Percentiles rank a stretch among this genome's conserved stretches.
Evolutionary conservation across 2,113 vertebrate genomes (phyloP).

Genomic region (Talpa occidentalis): DNA sequence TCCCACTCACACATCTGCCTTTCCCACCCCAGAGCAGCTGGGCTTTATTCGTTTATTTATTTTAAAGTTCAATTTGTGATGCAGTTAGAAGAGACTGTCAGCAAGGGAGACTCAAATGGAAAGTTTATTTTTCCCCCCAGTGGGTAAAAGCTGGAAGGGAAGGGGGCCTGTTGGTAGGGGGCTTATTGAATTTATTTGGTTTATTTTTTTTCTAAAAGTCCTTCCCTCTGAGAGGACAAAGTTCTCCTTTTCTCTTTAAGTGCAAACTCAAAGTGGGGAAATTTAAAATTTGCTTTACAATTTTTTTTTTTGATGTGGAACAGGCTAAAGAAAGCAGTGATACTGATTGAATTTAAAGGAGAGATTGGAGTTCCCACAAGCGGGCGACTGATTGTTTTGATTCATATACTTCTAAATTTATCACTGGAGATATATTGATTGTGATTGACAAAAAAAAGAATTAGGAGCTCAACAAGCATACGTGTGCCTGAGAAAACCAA

Average conservation of each 20-base stretch:
- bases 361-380: neutral
- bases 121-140: conserved; percentile 68
- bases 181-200: conserved; percentile 77
- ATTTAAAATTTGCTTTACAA: conserved; percentile 62
- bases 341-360: conserved; percentile 39
- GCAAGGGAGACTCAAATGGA: conserved; percentile 64
- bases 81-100: conserved; percentile 71
- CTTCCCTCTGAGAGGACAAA: conserved; percentile 63
- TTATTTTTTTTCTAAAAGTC: conserved; percentile 65
- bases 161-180: conserved; percentile 29
- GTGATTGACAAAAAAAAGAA: neutral
- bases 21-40: conserved; percentile 62
- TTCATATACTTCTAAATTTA: neutral
- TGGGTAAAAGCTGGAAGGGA: conserved; percentile 58
- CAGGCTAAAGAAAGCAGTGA: conserved; percentile 53
- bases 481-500: too few species aligned
- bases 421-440: neutral
- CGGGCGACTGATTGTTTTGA: neutral
- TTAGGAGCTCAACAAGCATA: neutral
- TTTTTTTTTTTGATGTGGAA: neutral
- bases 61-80: conserved; percentile 76
- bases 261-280: conserved; percentile 64
- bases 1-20: neutral
- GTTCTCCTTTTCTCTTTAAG: conserved; percentile 65
- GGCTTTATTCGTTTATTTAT: conserved; percentile 68